Percentiles rank a stretch among this genome's conserved stretches.
phyloP scores from a whole-genome alignment of 2,888 invertebrate species.

The Antheraea assamensis region DNA sequence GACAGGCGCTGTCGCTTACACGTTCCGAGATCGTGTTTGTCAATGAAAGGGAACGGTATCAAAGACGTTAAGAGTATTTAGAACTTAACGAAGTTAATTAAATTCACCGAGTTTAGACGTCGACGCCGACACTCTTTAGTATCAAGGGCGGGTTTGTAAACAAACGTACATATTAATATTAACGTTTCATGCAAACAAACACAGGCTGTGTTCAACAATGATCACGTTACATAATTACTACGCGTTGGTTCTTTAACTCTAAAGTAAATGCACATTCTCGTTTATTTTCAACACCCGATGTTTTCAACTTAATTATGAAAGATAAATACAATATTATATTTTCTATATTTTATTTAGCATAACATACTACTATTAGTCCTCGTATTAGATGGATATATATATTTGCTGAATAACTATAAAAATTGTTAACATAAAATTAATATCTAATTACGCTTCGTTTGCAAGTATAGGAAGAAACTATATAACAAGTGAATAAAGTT shows the following conservation, averaged over 20 bases:
- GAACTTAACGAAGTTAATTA: constrained; percentile 82
- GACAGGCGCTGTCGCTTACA: constrained; percentile 74
- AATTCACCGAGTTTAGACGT: constrained; percentile 75
- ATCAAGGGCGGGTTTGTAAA: constrained; percentile 76
- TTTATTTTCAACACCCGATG: constrained; percentile 30
- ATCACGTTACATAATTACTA: constrained; percentile 68
- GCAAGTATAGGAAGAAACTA: too few species aligned
- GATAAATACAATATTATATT: neutral
- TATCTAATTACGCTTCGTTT: too few species aligned
- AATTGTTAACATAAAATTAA: too few species aligned
- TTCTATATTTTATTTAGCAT: neutral
- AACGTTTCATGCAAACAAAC: constrained; percentile 70
- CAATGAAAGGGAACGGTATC: constrained; percentile 75
- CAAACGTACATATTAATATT: constrained; percentile 76
- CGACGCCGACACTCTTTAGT: constrained; percentile 71
- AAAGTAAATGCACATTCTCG: constrained; percentile 40
- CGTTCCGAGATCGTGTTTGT: constrained; percentile 64
- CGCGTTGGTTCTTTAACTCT: constrained; percentile 53
- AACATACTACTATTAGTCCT: too few species aligned
- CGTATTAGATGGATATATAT: too few species aligned
- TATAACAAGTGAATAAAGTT: too few species aligned
- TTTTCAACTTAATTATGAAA: neutral
- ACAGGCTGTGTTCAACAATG: constrained; percentile 63
- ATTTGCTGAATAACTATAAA: too few species aligned
- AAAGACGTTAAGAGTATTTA: constrained; percentile 81